Conservation (phyloP, 2,888 invertebrate species). For the Autographa gamma region DNA sequence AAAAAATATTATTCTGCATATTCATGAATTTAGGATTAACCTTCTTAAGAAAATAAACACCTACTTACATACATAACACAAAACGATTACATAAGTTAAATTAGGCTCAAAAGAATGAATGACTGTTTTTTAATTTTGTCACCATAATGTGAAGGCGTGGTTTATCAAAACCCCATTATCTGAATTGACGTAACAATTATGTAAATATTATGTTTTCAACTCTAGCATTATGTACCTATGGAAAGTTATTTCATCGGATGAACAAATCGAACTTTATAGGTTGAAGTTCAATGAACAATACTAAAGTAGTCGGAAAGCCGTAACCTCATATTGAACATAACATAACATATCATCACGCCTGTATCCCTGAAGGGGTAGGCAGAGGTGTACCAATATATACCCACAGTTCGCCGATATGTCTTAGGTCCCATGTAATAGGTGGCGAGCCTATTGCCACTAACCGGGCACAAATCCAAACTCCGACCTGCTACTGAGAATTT, state of each 20-base stretch:
- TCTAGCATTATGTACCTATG: conserved; percentile 10
- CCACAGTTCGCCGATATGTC: no score
- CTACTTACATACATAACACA: background rate
- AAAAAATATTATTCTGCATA: background rate
- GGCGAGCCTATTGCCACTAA: no score
- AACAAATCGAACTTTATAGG: conserved; percentile 12
- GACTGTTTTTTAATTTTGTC: conserved; percentile 14
- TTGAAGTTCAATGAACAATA: conserved; percentile 28
- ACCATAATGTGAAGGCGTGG: conserved; percentile 11
- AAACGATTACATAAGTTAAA: background rate
- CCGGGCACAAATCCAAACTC: no score
- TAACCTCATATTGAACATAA: conserved; percentile 18
- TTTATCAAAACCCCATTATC: conserved; percentile 17
- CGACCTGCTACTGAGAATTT: no score
- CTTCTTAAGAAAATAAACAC: background rate
- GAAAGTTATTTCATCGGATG: conserved; percentile 13
- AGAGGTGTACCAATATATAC: no score
- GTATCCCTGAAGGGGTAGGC: no score
- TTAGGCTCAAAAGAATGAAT: conserved; percentile 17
- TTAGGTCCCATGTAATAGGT: no score
- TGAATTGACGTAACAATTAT: conserved; percentile 34
- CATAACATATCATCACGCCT: no score
- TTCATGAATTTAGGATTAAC: background rate
- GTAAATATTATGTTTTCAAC: conserved; percentile 30
- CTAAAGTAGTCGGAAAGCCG: conserved; percentile 10